Evolutionary conservation across 92 coral and sea anemone species (phyloP).

Genomic region (Virgularia gustaviana): DNA sequence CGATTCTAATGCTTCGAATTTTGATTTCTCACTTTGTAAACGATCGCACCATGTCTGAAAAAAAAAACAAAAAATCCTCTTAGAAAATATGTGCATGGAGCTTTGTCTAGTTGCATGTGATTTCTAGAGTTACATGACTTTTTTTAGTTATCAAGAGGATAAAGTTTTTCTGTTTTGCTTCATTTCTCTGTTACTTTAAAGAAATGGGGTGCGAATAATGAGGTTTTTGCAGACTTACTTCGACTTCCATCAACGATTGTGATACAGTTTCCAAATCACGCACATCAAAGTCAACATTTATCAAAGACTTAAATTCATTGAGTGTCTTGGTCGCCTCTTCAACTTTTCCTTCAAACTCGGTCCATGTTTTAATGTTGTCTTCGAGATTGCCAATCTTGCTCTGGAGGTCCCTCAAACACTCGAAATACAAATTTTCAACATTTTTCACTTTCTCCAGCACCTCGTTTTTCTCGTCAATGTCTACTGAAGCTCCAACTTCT

Average conservation of each 20-base stretch:
- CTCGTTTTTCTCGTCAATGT: not conserved
- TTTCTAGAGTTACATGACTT: too few species aligned
- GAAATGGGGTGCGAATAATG: too few species aligned
- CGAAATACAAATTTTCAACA: not conserved
- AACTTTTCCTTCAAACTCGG: constrained; percentile 77
- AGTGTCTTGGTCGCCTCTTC: constrained; percentile 74
- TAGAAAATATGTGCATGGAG: not conserved
- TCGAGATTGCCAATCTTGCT: not conserved
- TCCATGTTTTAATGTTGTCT: constrained; percentile 14
- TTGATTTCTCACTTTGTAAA: constrained; percentile 10
- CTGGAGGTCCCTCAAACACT: not conserved
- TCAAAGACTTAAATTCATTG: constrained; percentile 50
- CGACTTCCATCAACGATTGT: not conserved
- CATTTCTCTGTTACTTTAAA: too few species aligned
- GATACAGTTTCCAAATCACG: constrained; percentile 1
- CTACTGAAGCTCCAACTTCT: not conserved
- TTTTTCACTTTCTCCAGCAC: not conserved
- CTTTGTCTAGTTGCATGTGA: too few species aligned
- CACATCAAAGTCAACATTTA: not conserved
- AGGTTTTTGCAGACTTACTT: constrained; percentile 6
- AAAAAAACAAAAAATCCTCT: not conserved
- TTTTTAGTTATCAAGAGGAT: too few species aligned
- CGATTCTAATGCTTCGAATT: constrained; percentile 32
- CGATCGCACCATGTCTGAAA: constrained; percentile 2
- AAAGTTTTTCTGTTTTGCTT: not conserved